A percentile compares a stretch with the other conserved stretches of the same genome.
Conservation (phyloP, 2,797 vertebrate species). For the Notoglanidium macrostoma region DNA sequence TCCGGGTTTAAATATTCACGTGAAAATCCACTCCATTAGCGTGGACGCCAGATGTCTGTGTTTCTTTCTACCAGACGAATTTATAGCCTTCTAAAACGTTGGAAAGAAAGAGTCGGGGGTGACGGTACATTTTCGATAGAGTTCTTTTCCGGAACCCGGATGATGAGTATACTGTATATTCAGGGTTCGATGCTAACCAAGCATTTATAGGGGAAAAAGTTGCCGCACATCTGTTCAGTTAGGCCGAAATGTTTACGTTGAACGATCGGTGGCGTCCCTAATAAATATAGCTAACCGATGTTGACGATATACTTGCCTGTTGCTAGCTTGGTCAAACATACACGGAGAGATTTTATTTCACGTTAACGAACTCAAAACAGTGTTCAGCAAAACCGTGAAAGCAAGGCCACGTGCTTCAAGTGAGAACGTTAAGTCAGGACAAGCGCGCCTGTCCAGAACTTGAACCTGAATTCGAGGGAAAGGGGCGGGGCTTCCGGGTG, state of each 20-base stretch:
- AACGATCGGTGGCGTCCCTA: neutral
- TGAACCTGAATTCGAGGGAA: neutral
- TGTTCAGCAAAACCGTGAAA: no score
- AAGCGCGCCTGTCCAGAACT: neutral
- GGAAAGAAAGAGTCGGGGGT: neutral
- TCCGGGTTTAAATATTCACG: conserved; percentile 26
- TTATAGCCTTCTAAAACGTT: conserved; percentile 6
- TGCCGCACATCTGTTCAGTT: neutral
- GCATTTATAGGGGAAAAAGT: neutral
- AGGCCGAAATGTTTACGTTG: neutral
- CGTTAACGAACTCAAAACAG: no score
- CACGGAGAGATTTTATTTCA: no score
- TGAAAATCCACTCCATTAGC: conserved; percentile 8
- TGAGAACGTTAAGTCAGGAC: neutral
- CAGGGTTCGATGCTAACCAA: neutral
- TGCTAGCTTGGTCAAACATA: no score
- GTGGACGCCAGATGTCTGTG: neutral
- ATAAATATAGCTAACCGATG: neutral
- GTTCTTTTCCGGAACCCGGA: neutral
- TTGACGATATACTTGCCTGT: neutral
- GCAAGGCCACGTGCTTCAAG: no score
- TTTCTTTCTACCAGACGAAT: neutral
- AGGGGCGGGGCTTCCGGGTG: neutral
- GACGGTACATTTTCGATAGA: neutral
- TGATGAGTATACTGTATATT: neutral